These are phyloP conservation scores for Champsocephalus gunnari DNA, from an alignment of 2,797 vertebrate species.

Conservation along the genomic window DNA sequence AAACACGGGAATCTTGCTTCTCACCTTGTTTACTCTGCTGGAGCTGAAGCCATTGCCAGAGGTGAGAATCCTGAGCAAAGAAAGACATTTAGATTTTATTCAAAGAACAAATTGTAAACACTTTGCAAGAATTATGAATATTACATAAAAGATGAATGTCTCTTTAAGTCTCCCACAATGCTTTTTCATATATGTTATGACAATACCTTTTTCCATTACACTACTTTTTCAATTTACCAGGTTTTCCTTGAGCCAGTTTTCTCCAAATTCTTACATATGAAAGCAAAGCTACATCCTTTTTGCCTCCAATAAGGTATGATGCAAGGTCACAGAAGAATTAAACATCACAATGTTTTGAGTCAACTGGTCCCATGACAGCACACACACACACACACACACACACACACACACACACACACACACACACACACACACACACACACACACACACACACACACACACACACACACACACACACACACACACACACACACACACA, in stretches of 20 bases:
- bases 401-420: no score
- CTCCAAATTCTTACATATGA: neutral
- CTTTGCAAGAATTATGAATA: neutral
- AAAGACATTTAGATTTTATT: slow-evolving; percentile 10
- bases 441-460: neutral
- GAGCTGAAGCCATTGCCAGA: slow-evolving; percentile 82
- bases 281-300: neutral
- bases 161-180: neutral
- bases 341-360: slow-evolving; percentile 40
- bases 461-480: no score
- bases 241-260: neutral
- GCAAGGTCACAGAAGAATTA: slow-evolving; percentile 25
- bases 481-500: no score
- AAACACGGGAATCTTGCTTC: neutral
- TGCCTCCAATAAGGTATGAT: slow-evolving; percentile 10
- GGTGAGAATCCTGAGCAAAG: slow-evolving; percentile 59
- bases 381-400: no score
- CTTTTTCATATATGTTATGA: neutral
- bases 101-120: neutral
- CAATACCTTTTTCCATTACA: neutral
- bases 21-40: slow-evolving; percentile 85
- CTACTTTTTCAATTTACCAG: neutral
- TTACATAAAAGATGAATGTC: neutral
- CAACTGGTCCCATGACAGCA: slow-evolving; percentile 41
- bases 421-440: slow-evolving; percentile 18